These are phyloP conservation scores for Hymenopus coronatus DNA, from an alignment of 2,888 invertebrate species.

Conservation along the genomic window DNA sequence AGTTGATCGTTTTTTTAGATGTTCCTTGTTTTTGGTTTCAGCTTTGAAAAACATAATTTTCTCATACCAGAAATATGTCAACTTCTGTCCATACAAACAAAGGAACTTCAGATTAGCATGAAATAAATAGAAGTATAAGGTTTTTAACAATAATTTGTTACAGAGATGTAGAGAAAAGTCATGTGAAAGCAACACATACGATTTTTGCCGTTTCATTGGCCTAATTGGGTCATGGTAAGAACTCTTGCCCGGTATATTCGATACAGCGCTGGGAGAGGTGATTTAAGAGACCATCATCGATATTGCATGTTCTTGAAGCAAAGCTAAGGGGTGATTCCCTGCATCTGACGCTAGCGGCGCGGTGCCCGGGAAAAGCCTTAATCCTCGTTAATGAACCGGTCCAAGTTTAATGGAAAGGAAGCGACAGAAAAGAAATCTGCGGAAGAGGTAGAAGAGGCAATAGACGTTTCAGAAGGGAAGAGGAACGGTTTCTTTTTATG, in stretches of 20 bases:
- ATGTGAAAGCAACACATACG: too few relatives aligned
- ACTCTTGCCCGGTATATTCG: background rate
- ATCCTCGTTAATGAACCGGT: background rate
- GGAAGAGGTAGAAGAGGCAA: background rate
- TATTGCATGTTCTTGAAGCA: background rate
- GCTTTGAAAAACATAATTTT: too few relatives aligned
- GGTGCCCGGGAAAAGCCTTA: background rate
- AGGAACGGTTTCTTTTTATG: background rate
- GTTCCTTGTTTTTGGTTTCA: too few relatives aligned
- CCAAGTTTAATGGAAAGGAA: constrained; percentile 2
- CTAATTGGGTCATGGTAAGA: background rate
- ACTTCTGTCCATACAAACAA: too few relatives aligned
- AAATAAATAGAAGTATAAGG: too few relatives aligned
- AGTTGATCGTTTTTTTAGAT: too few relatives aligned
- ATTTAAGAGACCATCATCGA: background rate
- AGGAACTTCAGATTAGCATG: too few relatives aligned
- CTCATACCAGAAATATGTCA: too few relatives aligned
- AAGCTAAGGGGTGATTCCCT: background rate
- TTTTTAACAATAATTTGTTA: too few relatives aligned
- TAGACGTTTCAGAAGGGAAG: background rate
- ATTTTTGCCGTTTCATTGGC: background rate
- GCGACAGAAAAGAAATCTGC: background rate
- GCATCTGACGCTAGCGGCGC: background rate
- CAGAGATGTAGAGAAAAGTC: too few relatives aligned
- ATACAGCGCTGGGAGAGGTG: background rate